phyloP scores from a whole-genome alignment of 1,140 invertebrate species.

The Drosophila prosaltans region DNA sequence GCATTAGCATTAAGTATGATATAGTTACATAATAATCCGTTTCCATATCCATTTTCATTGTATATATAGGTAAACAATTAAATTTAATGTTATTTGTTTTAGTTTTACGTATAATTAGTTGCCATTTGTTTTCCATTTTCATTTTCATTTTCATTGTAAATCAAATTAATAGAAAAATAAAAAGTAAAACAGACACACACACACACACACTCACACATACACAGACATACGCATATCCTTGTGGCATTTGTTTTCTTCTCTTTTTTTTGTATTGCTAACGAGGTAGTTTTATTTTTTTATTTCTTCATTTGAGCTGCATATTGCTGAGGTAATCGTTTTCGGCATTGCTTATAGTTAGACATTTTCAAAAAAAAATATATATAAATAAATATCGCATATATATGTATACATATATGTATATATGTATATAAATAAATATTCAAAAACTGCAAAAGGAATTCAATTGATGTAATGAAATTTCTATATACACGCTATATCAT shows the following conservation, averaged over 20 bases:
- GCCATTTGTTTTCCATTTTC: conserved; percentile 31
- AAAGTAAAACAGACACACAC: background rate
- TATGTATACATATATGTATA: too few species aligned
- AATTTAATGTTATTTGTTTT: conserved; percentile 77
- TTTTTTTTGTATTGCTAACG: conserved; percentile 59
- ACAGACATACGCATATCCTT: background rate
- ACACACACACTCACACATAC: background rate
- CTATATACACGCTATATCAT: conserved; percentile 21
- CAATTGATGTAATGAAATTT: conserved; percentile 3
- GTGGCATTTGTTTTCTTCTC: conserved; percentile 3
- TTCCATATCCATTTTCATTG: conserved; percentile 28
- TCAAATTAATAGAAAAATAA: background rate
- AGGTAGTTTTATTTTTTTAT: conserved; percentile 53
- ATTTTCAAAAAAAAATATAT: conserved; percentile 34
- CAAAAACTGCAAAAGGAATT: too few species aligned
- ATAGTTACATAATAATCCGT: conserved; percentile 26
- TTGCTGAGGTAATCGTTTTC: conserved; percentile 56
- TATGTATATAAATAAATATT: too few species aligned
- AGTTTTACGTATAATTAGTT: conserved; percentile 77
- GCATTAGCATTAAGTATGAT: conserved; percentile 23
- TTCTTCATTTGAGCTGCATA: conserved; percentile 19
- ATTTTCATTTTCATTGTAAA: conserved; percentile 28
- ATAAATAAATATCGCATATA: background rate
- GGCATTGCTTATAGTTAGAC: conserved; percentile 45
- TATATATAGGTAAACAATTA: conserved; percentile 73